A percentile compares a stretch with the other conserved stretches of the same genome.
phyloP scores from a whole-genome alignment of 2,113 vertebrate genomes.

The Nycticebus coucang region DNA sequence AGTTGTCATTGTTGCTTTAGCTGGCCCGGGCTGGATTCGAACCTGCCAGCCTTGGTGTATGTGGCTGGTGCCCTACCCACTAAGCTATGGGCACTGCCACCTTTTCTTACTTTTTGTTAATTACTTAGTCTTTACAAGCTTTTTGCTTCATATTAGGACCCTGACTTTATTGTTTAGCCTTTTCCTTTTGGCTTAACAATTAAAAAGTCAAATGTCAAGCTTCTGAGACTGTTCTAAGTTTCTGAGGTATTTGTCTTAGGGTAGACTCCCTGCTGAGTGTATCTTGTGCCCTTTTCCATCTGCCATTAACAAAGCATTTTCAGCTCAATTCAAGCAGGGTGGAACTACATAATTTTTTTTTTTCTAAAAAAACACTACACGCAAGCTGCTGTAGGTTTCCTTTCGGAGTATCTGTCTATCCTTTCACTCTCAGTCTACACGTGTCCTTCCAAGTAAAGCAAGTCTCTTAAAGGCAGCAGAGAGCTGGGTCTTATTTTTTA shows the following conservation, averaged over 20 bases:
- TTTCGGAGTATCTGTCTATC: background rate
- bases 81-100: no score
- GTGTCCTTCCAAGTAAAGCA: background rate
- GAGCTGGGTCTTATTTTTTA: background rate
- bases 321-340: slow-evolving; percentile 12
- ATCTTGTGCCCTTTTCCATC: background rate
- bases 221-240: background rate
- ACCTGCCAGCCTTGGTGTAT: no score
- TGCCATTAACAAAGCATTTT: background rate
- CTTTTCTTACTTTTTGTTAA: background rate
- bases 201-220: background rate
- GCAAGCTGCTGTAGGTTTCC: background rate
- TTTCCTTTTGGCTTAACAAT: background rate
- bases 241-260: background rate
- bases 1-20: no score
- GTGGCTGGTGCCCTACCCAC: no score
- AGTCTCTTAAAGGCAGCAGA: background rate
- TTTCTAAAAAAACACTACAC: background rate
- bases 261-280: background rate
- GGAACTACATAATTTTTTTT: no score
- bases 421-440: background rate
- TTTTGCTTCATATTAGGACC: background rate
- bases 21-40: no score
- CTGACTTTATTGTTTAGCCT: background rate
- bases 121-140: background rate